Evolutionary conservation across 2,888 invertebrate species (phyloP).

Genomic region (Cryptophagus acutangulus): DNA sequence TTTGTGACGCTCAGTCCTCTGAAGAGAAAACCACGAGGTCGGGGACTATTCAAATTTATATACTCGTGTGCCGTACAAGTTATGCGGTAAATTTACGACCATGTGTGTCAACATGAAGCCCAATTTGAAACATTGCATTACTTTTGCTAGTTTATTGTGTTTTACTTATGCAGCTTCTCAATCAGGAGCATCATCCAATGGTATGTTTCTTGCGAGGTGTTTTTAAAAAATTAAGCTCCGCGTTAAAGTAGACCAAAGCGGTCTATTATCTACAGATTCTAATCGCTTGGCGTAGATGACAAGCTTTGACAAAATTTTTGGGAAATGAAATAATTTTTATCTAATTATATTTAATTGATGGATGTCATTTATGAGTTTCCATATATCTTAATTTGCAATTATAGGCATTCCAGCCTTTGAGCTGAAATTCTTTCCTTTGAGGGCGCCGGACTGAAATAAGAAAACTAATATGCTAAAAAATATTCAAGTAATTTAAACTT

Average conservation of each 20-base stretch:
- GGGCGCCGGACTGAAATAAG: too few species aligned
- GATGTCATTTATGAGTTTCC: too few species aligned
- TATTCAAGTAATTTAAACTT: constrained; percentile 4
- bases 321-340: background rate
- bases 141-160: constrained; percentile 31
- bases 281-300: constrained; percentile 41
- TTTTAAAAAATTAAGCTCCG: too few species aligned
- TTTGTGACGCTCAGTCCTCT: constrained; percentile 28
- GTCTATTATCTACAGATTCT: constrained; percentile 35
- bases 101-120: constrained; percentile 8
- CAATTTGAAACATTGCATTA: constrained; percentile 21
- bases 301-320: constrained; percentile 18
- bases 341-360: too few species aligned
- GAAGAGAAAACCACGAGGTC: constrained; percentile 34
- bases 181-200: constrained; percentile 38
- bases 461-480: too few species aligned
- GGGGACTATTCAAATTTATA: too few species aligned
- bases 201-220: constrained; percentile 36
- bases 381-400: too few species aligned
- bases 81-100: too few species aligned
- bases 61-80: too few species aligned
- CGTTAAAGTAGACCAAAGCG: background rate
- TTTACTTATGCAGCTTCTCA: constrained; percentile 32
- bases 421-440: too few species aligned
- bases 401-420: too few species aligned